Evolutionary conservation across 2,888 invertebrate species (phyloP), one percentile per base, ranked within the genome.

Genomic region (Petrolisthes manimaculis): DNA sequence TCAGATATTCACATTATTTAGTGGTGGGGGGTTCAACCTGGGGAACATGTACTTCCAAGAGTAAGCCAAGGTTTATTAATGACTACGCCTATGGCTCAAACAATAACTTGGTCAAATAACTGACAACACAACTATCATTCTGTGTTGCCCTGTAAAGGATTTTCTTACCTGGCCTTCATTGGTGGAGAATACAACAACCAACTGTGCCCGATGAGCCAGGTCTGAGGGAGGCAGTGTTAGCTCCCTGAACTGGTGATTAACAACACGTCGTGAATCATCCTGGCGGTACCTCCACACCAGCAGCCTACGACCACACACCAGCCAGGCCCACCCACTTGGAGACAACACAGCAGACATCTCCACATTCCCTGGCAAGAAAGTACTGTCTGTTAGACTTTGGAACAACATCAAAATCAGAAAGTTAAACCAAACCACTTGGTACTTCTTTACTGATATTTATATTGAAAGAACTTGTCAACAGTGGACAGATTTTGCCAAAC

Each of bases 141-240:
- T 37, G 37, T 37, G 37, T 37, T 37, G 37, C 18, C 61, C 51
- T 53, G 5, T 0, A 54, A n/a, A 5, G 37, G n/a, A 12, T 79
- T 4, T 14, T 71, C 78, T 5, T 51, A 89, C 89, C 89, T 89
- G 89, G 21, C 83, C 86, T 55, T 89, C 85, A 82, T 78, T 84
- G 6, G 89, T 77, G 4, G 85, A 51, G 79, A 85, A 96, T 0
- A 97, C 95, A 54, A 95, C 95, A 0, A 97, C 96, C 21, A 97
- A 94, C 89, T 97, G 96, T 0, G 98, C 97, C 92, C 96, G 96
- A 93, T 98, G 98, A 0, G 97, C 97, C 21, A 98, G 94, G 93
- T 98, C 98, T 92, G 98, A 98, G 91, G 97, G 97, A 0, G 98
- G 98, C 74, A 98, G 93, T 0, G 96, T 96, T 18, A 98, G 94